Evolutionary conservation across 2,888 invertebrate genomes (phyloP).

Genomic region (Aphidoletes aphidimyza): DNA sequence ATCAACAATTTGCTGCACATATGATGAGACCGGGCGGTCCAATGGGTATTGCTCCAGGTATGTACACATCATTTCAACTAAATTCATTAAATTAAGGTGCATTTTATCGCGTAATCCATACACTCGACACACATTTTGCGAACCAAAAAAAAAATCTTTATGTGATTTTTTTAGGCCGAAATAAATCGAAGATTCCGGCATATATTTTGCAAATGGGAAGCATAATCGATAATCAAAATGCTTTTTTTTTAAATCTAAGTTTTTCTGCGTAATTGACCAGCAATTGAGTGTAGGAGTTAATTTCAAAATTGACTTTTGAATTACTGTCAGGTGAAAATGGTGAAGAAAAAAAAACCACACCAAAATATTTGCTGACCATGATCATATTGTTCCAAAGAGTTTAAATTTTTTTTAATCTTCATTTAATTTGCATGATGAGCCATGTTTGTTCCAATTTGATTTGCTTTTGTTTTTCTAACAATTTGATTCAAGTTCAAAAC

Average conservation of each 20-base stretch:
- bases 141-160: not conserved
- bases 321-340: no score
- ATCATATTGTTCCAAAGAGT: no score
- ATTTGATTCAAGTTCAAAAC: no score
- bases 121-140: not conserved
- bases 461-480: slow-evolving; percentile 7
- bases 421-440: not conserved
- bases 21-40: slow-evolving; percentile 63
- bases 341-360: no score
- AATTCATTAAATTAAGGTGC: not conserved
- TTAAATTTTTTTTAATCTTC: no score
- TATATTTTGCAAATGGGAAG: not conserved
- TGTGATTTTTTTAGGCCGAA: not conserved
- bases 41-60: slow-evolving; percentile 66
- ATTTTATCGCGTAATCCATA: no score
- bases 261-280: no score
- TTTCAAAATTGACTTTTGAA: not conserved
- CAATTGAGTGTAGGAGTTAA: not conserved
- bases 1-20: slow-evolving; percentile 60
- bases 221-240: not conserved
- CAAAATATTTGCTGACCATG: slow-evolving; percentile 7
- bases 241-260: not conserved
- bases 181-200: not conserved
- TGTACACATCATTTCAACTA: slow-evolving; percentile 54
- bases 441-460: not conserved